Conservation (phyloP, 2,113 vertebrate genomes). For the Chionomys nivalis region DNA sequence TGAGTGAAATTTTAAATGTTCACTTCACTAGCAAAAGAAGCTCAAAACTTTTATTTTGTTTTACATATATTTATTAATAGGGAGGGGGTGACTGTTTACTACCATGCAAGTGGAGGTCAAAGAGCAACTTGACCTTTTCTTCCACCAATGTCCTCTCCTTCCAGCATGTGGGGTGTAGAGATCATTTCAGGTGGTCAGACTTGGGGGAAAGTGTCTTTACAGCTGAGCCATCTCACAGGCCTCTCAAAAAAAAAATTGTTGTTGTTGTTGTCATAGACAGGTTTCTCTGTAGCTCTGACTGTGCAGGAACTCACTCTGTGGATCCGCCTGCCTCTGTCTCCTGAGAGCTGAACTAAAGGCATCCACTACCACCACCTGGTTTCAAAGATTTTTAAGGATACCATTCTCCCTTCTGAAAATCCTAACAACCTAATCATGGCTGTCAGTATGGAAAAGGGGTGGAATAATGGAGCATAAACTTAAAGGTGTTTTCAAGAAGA, state of each 20-base stretch:
- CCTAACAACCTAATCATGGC: background rate
- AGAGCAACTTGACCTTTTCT: background rate
- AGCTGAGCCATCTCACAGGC: background rate
- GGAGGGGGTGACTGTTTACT: background rate
- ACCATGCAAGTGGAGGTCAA: background rate
- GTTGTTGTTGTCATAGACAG: background rate
- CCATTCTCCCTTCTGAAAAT: slow-evolving; percentile 17
- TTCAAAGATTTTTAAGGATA: background rate
- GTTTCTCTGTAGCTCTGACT: too few relatives aligned
- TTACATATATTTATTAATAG: background rate
- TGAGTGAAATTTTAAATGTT: slow-evolving; percentile 46
- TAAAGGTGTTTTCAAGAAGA: background rate
- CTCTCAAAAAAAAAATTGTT: background rate
- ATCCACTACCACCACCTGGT: background rate
- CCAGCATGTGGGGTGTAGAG: background rate
- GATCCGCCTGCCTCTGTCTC: background rate
- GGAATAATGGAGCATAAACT: background rate
- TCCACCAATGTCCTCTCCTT: background rate
- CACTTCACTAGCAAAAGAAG: background rate
- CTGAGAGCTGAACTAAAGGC: too few relatives aligned
- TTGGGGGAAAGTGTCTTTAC: background rate
- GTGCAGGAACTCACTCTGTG: background rate
- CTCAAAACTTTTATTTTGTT: background rate
- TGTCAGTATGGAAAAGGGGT: background rate
- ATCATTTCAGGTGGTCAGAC: background rate